These are phyloP conservation scores for Calidris pugnax DNA, from an alignment of 2,113 vertebrate genomes.

Conservation along the genomic window DNA sequence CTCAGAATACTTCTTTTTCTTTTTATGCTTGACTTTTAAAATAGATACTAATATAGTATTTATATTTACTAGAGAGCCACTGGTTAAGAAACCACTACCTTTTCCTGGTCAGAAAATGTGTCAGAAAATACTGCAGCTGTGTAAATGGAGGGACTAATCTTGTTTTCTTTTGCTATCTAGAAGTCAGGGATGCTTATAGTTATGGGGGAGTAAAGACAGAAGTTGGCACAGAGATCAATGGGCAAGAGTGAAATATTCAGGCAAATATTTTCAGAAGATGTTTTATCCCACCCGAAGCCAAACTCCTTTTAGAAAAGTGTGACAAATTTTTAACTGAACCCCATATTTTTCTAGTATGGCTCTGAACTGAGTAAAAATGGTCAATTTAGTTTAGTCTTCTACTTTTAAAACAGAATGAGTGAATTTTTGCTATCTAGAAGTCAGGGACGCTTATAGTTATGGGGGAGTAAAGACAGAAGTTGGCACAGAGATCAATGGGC, in stretches of 20 bases:
- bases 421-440: neutral
- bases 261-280: neutral
- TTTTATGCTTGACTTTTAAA: neutral
- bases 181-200: accelerated
- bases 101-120: neutral
- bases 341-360: neutral
- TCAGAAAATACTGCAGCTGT: neutral
- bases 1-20: neutral
- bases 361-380: neutral
- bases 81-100: neutral
- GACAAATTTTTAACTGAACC: neutral
- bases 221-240: neutral
- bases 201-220: neutral
- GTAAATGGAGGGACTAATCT: neutral
- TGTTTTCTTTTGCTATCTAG: neutral
- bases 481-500: accelerated
- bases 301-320: accelerated
- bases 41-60: neutral
- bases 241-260: neutral
- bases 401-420: neutral
- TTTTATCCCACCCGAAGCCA: neutral
- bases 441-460: accelerated
- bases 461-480: neutral
- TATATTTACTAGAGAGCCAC: neutral
- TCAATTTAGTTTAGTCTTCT: neutral